Evolutionary conservation across 2,797 vertebrate genomes (phyloP).

Genomic region (Parauchenoglanis punctatus): DNA sequence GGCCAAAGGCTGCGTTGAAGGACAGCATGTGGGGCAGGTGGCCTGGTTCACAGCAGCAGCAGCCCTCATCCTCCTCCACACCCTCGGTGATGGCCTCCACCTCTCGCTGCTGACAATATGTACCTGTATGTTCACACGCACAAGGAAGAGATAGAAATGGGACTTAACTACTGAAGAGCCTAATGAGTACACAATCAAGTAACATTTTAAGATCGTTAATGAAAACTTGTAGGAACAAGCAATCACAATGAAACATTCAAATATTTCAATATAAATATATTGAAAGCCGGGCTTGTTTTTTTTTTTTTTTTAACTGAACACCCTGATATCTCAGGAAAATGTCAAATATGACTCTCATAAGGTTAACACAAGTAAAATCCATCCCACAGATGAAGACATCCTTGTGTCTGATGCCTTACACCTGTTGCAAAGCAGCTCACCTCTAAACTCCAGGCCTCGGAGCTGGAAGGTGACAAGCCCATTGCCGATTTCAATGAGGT

Average conservation of each 20-base stretch:
- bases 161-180: background rate
- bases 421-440: conserved; percentile 68
- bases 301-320: background rate
- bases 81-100: conserved; percentile 99
- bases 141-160: background rate
- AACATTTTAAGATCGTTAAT: background rate
- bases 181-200: too few relatives aligned
- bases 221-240: background rate
- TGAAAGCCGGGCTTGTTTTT: background rate
- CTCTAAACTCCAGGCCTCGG: conserved; percentile 95
- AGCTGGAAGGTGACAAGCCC: conserved; percentile 97
- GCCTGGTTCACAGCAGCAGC: conserved; percentile 97
- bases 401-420: background rate
- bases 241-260: background rate
- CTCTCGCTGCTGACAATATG: conserved; percentile 97
- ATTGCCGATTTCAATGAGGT: conserved; percentile 97
- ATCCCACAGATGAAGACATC: background rate
- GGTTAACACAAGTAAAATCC: background rate
- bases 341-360: background rate
- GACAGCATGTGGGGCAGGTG: conserved; percentile 95
- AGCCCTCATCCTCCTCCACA: conserved; percentile 96
- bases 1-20: conserved; percentile 94
- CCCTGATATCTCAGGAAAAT: background rate
- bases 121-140: conserved; percentile 75
- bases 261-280: background rate